Base-by-base conservation (phyloP, 1,140 invertebrate genomes). In the Zaprionus africanus region DNA sequence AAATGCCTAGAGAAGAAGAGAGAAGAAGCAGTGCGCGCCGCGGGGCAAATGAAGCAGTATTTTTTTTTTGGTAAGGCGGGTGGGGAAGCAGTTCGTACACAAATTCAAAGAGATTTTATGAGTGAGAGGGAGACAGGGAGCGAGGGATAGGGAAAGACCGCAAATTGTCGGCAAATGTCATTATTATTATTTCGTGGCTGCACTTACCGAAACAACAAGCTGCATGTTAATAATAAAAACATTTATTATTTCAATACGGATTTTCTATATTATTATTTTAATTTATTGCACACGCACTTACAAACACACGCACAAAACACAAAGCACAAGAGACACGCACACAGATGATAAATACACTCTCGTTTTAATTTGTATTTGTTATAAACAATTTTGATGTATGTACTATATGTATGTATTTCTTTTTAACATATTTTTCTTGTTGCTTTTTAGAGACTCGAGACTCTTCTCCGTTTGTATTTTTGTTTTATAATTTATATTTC, bases 341-440 rank as follows among this genome's bases (percentile, higher is more conserved):
- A 58, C 59, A 57, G 49, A 57, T 22, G 49, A 57, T 22, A 15
- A n/a, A 31, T 43, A 59, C 34, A 31, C 54, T 46, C 43, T 43
- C 46, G 38, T 54, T 75, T 28, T 63, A 64, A 26, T 24, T 56
- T 36, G 17, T 24, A 57, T 68, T 76, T 66, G 57, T 77, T 77
- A 72, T 72, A 66, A 77, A 67, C 75, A 73, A 77, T 77, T 70
- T 70, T 15, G 28, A 22, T 51, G 57, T 68, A 74, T 68, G 38
- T 74, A 56, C 34, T 60, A 49, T 15, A 65, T 56, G 51, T 54
- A 17, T 41, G 7, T 46, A 46, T 46, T 46, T 46, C n/a, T 17
- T 54, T 66, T 76, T 61, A 61, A 46, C 41, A 46, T 46, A 43
- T 38, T 53, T n/a, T 43, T 61, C 6, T 57, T 59, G 38, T 64